Percentiles rank a stretch among this genome's conserved stretches.
Conservation (phyloP, 2,113 vertebrate species). For the Oophaga pumilio region DNA sequence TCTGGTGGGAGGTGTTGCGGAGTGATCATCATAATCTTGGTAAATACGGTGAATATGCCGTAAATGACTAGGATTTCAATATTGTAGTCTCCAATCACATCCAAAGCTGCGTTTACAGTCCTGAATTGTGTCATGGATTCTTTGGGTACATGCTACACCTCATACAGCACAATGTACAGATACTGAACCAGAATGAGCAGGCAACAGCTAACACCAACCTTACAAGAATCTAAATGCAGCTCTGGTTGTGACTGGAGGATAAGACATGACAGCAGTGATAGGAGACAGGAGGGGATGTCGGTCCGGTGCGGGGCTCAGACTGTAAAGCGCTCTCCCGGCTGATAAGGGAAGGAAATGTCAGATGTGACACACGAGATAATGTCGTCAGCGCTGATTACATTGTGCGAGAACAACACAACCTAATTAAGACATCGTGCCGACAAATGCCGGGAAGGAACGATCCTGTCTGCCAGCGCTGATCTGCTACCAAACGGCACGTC, state of each 20-base stretch:
- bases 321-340: background rate
- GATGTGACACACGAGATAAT: constrained; percentile 62
- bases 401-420: constrained; percentile 63
- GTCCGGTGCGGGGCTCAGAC: background rate
- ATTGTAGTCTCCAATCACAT: too few relatives aligned
- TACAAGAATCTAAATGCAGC: background rate
- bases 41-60: too few relatives aligned
- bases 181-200: too few relatives aligned
- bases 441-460: constrained; percentile 67
- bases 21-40: too few relatives aligned
- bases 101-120: too few relatives aligned
- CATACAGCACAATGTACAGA: too few relatives aligned
- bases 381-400: constrained; percentile 59
- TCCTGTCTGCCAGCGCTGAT: constrained; percentile 62
- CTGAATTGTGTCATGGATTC: too few relatives aligned
- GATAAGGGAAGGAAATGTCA: constrained; percentile 31
- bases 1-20: too few relatives aligned
- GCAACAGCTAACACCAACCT: background rate
- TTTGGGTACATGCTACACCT: too few relatives aligned
- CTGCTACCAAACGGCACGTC: constrained; percentile 61
- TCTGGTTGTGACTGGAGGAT: background rate
- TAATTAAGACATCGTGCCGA: constrained; percentile 66
- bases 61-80: too few relatives aligned
- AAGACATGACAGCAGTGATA: background rate
- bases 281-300: too few relatives aligned